Conservation (phyloP, 2,888 invertebrate genomes). For the Leptinotarsa tumamoca region DNA sequence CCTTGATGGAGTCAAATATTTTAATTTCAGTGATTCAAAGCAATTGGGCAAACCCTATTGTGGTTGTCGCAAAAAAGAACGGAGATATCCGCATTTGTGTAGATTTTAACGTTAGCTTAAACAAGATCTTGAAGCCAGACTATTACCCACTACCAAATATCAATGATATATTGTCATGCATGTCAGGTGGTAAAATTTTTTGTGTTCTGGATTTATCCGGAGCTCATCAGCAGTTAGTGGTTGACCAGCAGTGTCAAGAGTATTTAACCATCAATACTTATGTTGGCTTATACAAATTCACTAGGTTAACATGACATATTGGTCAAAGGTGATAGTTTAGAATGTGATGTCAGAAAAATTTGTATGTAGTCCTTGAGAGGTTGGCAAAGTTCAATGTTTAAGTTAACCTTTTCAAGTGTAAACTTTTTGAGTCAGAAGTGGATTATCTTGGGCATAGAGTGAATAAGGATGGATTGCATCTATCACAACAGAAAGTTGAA, state of each 20-base stretch:
- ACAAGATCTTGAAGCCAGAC: constrained; percentile 29
- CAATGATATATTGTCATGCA: constrained; percentile 31
- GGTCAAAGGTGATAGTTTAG: constrained; percentile 13
- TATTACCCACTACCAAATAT: constrained; percentile 32
- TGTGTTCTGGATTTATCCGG: constrained; percentile 28
- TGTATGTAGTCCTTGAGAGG: constrained; percentile 20
- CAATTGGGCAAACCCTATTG: constrained; percentile 58
- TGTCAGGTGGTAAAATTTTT: constrained; percentile 30
- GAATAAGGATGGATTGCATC: background rate
- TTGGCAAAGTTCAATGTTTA: constrained; percentile 23
- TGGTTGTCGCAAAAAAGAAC: constrained; percentile 52
- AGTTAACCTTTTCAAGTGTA: constrained; percentile 16
- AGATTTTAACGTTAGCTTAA: constrained; percentile 50
- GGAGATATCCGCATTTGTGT: constrained; percentile 55
- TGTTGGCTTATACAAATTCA: too few species aligned
- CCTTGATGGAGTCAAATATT: constrained; percentile 43
- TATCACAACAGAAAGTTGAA: constrained; percentile 20
- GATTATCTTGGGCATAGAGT: constrained; percentile 26
- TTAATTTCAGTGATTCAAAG: constrained; percentile 43
- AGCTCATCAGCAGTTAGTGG: constrained; percentile 29
- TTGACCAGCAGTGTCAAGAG: background rate
- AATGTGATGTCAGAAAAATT: constrained; percentile 8
- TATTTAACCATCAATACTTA: too few species aligned
- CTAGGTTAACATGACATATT: too few species aligned
- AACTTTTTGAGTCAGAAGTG: constrained; percentile 12